Base-by-base conservation (phyloP, 1,140 invertebrate species). In the Akabosia matsudoensis region DNA sequence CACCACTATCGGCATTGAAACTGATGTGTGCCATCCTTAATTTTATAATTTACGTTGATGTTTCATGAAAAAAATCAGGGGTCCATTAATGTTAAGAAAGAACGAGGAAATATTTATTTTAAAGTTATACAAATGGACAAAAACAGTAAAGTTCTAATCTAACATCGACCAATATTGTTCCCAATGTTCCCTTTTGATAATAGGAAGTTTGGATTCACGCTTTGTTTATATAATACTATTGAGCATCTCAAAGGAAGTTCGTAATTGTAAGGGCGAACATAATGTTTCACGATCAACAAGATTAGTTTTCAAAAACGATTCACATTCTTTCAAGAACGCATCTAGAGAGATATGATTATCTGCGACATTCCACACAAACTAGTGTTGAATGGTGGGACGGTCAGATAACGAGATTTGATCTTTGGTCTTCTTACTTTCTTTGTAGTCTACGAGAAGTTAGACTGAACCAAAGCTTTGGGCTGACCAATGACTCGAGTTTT, bases 41-140 rank as follows among this genome's bases (percentile, higher is more conserved):
- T 67, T 67, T 67, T 67, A 22, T 67, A 30, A 67, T 67, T 67
- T 67, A 67, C 28, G 61, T n/a, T n/a, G n/a, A n/a, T n/a, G n/a
- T n/a, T n/a, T n/a, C n/a, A n/a, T n/a, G n/a, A n/a, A n/a, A n/a
- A n/a, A n/a, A n/a, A n/a, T n/a, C n/a, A n/a, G n/a, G n/a, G n/a
- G n/a, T n/a, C n/a, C n/a, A n/a, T n/a, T n/a, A n/a, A n/a, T n/a
- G n/a, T n/a, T n/a, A n/a, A n/a, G n/a, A n/a, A n/a, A n/a, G n/a
- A n/a, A n/a, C n/a, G n/a, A n/a, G n/a, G n/a, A n/a, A n/a, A n/a
- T n/a, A n/a, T n/a, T n/a, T n/a, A n/a, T n/a, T n/a, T n/a, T n/a
- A n/a, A n/a, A n/a, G n/a, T n/a, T n/a, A n/a, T n/a, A n/a, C n/a
- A n/a, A n/a, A n/a, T n/a, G n/a, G n/a, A n/a, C n/a, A n/a, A n/a